Percentiles rank a stretch among this genome's conserved stretches.
These are phyloP conservation scores for Geotrypetes seraphini DNA, from an alignment of 2,797 vertebrate species.

Conservation along the genomic window DNA sequence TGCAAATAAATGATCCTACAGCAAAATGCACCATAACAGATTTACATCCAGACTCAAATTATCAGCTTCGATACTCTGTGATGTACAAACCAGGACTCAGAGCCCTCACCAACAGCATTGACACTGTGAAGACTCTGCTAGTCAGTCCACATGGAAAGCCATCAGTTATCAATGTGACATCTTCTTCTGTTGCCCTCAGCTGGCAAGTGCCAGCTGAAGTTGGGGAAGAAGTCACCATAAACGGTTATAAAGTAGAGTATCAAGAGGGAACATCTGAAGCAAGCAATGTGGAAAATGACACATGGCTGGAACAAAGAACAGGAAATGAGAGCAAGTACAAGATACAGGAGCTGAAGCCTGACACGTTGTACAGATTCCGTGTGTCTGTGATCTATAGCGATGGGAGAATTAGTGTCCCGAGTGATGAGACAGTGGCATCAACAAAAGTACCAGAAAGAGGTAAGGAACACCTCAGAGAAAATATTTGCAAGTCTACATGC, in stretches of 20 bases:
- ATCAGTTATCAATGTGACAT: neutral
- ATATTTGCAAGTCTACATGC: neutral
- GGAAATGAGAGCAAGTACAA: neutral
- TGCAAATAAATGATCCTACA: neutral
- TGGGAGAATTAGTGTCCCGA: neutral
- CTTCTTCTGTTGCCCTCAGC: neutral
- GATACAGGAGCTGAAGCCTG: neutral
- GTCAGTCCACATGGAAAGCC: slow-evolving; percentile 1
- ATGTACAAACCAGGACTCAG: slow-evolving; percentile 6
- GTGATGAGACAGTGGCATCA: neutral
- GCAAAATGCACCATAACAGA: slow-evolving; percentile 10
- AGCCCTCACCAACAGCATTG: neutral
- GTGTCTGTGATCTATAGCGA: neutral
- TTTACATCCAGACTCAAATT: slow-evolving; percentile 22
- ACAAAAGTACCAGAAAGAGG: neutral
- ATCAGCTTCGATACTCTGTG: slow-evolving; percentile 31
- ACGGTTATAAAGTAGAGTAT: slow-evolving; percentile 5
- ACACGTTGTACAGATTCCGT: neutral
- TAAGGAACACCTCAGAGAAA: neutral
- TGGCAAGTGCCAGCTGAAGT: neutral
- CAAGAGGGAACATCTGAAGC: neutral
- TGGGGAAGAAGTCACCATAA: neutral
- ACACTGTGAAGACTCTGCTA: neutral
- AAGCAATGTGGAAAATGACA: no score
- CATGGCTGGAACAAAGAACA: neutral